Percentiles rank a stretch among this genome's conserved stretches.
Conservation (phyloP, 2,888 invertebrate genomes). For the Epiblema foenella region DNA sequence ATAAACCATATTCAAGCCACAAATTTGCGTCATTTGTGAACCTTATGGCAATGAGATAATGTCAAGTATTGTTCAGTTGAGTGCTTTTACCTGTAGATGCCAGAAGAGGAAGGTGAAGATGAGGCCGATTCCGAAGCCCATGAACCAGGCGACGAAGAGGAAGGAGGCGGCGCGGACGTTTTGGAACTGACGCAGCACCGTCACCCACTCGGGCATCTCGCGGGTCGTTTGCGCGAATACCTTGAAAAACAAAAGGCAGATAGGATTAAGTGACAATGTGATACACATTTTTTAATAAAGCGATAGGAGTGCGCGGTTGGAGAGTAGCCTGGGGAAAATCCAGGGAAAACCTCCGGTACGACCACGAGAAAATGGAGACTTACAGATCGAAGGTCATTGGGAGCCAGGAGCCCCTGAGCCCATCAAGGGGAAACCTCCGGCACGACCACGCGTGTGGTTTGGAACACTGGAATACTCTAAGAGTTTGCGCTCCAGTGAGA, state of each 20-base stretch:
- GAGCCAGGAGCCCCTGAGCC: no score
- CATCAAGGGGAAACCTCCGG: no score
- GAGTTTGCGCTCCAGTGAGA: no score
- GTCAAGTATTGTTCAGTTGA: background rate
- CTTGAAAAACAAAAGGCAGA: background rate
- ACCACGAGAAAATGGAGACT: no score
- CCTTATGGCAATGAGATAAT: background rate
- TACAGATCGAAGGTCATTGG: no score
- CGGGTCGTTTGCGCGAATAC: conserved; percentile 96
- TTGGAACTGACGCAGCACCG: conserved; percentile 95
- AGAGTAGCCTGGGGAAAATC: no score
- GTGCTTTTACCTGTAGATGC: conserved; percentile 93
- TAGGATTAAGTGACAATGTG: background rate
- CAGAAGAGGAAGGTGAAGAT: conserved; percentile 99
- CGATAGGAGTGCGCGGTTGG: no score
- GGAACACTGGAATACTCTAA: no score
- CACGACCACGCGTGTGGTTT: no score
- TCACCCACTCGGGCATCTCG: conserved; percentile 97
- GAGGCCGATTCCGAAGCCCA: conserved; percentile 99
- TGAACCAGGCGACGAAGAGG: conserved; percentile 98
- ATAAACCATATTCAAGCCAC: background rate
- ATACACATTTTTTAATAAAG: no score
- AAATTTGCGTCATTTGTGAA: background rate
- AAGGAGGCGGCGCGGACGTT: conserved; percentile 96
- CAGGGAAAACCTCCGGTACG: no score